Evolutionary conservation across 2,888 invertebrate genomes (phyloP).

Genomic region (Amphimallon solstitiale): DNA sequence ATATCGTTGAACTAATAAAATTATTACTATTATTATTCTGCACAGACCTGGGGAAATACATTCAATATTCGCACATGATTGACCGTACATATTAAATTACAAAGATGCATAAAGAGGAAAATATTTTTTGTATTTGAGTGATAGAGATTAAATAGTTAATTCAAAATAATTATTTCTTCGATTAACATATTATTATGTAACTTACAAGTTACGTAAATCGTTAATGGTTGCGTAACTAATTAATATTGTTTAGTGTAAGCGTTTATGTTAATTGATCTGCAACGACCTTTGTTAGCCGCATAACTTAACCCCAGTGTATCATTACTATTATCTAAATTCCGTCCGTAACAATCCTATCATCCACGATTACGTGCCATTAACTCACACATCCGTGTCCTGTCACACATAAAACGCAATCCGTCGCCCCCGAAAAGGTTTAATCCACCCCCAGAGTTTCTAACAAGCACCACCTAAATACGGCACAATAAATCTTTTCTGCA

Average conservation of each 20-base stretch:
- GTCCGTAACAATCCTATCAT: slow-evolving; percentile 23
- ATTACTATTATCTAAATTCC: slow-evolving; percentile 19
- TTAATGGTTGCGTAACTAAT: neutral
- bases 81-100: no score
- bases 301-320: slow-evolving; percentile 7
- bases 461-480: slow-evolving; percentile 8
- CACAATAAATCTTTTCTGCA: slow-evolving; percentile 24
- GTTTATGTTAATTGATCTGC: slow-evolving; percentile 12
- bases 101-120: no score
- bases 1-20: no score
- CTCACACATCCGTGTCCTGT: slow-evolving; percentile 14
- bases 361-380: slow-evolving; percentile 17
- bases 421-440: slow-evolving; percentile 12
- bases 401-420: slow-evolving; percentile 22
- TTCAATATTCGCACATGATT: no score
- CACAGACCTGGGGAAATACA: no score
- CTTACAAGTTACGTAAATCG: neutral
- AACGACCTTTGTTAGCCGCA: slow-evolving; percentile 17
- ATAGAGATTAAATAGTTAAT: no score
- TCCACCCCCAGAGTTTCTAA: slow-evolving; percentile 5
- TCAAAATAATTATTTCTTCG: no score
- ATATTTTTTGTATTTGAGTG: no score
- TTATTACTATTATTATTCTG: no score
- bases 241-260: neutral
- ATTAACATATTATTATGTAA: no score